Evolutionary conservation across 2,113 vertebrate species (phyloP).

Genomic region (Conger conger): DNA sequence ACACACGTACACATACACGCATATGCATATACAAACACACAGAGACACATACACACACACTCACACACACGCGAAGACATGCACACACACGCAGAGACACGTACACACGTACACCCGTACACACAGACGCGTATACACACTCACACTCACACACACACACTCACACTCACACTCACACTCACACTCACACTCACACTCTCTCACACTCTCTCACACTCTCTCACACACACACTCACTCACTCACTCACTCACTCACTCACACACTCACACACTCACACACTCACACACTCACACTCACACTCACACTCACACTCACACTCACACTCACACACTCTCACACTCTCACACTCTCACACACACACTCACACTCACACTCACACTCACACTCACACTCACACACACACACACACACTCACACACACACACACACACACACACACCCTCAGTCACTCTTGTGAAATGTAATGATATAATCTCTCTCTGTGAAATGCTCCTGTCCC

Average conservation of each 20-base stretch:
- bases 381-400: conserved; percentile 30
- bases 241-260: conserved; percentile 15
- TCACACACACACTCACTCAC: conserved; percentile 18
- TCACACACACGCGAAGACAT: conserved; percentile 29
- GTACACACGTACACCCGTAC: too few relatives aligned
- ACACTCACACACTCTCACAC: conserved; percentile 25
- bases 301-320: neutral
- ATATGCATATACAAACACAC: conserved; percentile 15
- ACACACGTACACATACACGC: conserved; percentile 14
- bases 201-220: conserved; percentile 1
- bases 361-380: conserved; percentile 31
- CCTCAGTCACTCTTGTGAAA: conserved; percentile 1
- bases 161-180: conserved; percentile 30
- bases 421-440: conserved; percentile 22
- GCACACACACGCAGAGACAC: neutral
- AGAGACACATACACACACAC: conserved; percentile 31
- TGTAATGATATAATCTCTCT: neutral
- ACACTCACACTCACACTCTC: conserved; percentile 27
- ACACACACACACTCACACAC: conserved; percentile 17
- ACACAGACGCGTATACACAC: too few relatives aligned
- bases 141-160: conserved; percentile 22
- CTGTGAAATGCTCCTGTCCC: neutral
- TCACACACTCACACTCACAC: conserved; percentile 29
- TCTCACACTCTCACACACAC: neutral
- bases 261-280: conserved; percentile 30